Conservation (phyloP, 2,113 vertebrate genomes). For the Tamias sibiricus region DNA sequence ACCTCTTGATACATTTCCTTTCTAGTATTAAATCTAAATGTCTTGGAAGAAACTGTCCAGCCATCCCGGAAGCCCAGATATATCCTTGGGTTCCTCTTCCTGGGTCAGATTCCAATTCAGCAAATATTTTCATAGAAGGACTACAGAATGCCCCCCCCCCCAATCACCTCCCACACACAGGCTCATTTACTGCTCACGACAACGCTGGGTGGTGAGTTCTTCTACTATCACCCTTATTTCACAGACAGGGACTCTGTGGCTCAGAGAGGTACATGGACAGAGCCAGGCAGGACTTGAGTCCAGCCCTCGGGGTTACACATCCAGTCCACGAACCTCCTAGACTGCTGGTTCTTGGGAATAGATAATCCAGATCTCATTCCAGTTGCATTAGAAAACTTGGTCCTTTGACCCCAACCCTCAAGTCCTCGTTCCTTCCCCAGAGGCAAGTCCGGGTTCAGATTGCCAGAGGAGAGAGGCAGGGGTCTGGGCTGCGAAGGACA, state of each 20-base stretch:
- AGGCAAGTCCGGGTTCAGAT: not conserved
- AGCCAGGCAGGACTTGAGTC: not conserved
- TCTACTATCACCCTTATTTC: accelerated
- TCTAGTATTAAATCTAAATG: not conserved
- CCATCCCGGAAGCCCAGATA: not conserved
- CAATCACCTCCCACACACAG: not conserved
- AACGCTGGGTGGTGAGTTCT: accelerated
- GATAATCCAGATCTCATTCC: not conserved
- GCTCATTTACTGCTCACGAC: not conserved
- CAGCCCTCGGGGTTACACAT: not conserved
- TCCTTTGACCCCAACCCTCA: not conserved
- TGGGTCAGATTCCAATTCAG: not conserved
- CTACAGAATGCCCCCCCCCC: accelerated
- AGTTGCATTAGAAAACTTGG: not conserved
- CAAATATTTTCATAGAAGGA: not conserved
- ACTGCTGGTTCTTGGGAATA: not conserved
- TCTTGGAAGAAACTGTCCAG: not conserved
- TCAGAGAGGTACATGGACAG: not conserved
- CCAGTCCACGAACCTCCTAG: not conserved
- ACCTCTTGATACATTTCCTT: not conserved
- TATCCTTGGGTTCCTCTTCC: not conserved
- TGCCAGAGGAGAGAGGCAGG: not conserved
- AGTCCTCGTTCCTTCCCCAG: not conserved
- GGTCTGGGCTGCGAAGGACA: not conserved
- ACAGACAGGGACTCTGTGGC: not conserved